Percentiles rank a stretch among this genome's conserved stretches.
These are phyloP conservation scores for Littorina saxatilis DNA, from an alignment of 1,140 invertebrate species.

Conservation along the genomic window DNA sequence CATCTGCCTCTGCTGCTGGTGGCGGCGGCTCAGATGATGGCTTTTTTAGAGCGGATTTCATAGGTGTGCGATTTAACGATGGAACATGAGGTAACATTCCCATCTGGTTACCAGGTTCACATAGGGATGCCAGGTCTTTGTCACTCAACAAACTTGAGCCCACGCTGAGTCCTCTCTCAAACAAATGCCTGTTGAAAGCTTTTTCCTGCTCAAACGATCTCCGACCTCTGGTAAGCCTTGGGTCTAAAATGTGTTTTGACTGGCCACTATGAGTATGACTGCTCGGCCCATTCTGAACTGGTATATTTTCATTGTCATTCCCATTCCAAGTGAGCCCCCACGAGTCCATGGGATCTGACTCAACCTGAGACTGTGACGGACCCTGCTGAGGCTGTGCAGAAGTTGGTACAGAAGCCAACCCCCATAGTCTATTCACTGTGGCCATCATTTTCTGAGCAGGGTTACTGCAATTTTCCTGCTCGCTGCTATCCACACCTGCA, in stretches of 20 bases:
- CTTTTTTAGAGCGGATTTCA: constrained; percentile 23
- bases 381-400: background rate
- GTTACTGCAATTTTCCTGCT: background rate
- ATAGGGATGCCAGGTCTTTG: background rate
- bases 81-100: background rate
- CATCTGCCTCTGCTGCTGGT: background rate
- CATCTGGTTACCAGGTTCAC: background rate
- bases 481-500: background rate
- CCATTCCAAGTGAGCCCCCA: constrained; percentile 29
- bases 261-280: no score
- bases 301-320: background rate
- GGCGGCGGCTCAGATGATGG: background rate
- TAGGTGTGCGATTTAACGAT: background rate
- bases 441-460: background rate
- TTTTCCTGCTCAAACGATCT: background rate
- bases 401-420: background rate
- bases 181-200: background rate
- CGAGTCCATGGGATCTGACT: background rate
- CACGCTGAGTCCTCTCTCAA: background rate
- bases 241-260: no score
- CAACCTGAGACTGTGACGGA: background rate
- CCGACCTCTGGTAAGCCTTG: background rate
- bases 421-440: constrained; percentile 20
- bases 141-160: background rate
- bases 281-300: background rate